These are phyloP conservation scores for Calephelis perditalis DNA, from an alignment of 2,888 invertebrate species.

Conservation along the genomic window DNA sequence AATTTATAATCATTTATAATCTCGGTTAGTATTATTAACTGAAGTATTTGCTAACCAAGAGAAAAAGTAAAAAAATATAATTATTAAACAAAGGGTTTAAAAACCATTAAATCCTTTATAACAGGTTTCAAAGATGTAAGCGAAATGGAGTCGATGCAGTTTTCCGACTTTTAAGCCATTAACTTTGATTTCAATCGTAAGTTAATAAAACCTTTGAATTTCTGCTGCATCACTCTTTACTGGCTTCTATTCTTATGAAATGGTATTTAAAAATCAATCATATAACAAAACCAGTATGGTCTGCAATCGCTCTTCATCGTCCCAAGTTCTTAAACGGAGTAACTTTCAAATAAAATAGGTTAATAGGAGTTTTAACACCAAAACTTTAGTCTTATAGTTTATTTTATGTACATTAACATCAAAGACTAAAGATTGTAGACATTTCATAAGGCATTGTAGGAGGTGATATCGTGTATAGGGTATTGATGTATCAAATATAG, in stretches of 20 bases:
- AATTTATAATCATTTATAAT: no score
- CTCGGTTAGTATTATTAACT: no score
- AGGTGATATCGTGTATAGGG: no score
- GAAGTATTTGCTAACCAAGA: no score
- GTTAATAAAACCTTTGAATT: constrained; percentile 1
- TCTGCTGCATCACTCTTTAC: constrained; percentile 1
- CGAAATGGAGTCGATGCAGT: no score
- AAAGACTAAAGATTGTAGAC: constrained; percentile 39
- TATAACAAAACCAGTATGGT: background rate
- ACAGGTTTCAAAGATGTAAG: no score
- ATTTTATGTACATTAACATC: constrained; percentile 53
- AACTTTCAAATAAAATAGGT: constrained; percentile 72
- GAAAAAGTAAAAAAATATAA: no score
- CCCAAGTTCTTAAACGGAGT: constrained; percentile 38
- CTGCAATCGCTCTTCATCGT: constrained; percentile 10
- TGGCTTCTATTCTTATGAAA: background rate
- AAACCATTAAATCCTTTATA: no score
- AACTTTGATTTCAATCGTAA: no score
- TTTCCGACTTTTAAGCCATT: no score
- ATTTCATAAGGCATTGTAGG: background rate
- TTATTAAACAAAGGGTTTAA: no score
- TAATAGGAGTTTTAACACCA: constrained; percentile 71
- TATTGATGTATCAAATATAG: background rate
- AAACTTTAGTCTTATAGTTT: constrained; percentile 57
- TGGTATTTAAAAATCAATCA: background rate